Evolutionary conservation across 92 coral and sea anemone genomes (phyloP), one percentile per base, ranked within the genome.

Genomic region (Parazoanthus darwini): DNA sequence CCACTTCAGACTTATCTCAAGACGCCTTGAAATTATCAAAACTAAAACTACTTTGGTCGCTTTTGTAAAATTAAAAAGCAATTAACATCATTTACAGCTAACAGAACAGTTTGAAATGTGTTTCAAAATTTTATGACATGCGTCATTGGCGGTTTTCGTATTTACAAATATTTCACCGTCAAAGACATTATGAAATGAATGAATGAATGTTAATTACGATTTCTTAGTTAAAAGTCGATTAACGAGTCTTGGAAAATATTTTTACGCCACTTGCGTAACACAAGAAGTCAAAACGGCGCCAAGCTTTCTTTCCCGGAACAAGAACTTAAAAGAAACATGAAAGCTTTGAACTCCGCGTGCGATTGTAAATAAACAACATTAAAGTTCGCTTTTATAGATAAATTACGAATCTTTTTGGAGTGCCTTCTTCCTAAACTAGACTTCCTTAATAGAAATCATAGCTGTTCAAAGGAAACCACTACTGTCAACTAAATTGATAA

Each of bases 1-100:
- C 48, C 71, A 39, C 46, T 76, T 76, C 54, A 76, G 43, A 76
- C 65, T 81, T 48, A 82, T 23, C 76, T 82, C 59, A 43, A 38
- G 39, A 39, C 29, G 48, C 86, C 73, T 66, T 44, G 20, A 37
- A 82, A 39, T 67, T 42, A 81, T 65, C 74, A 66, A 82, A 82
- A 82, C 15, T 42, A 29, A 82, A 82, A 82, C 51, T 70, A 50
- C 66, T 82, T 67, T 82, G 75, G 22, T 6, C 18, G 74, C 5
- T 82, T 82, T 65, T 67, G 63, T 23, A 82, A 67, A 65, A 39
- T 82, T 82, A 65, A 65, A 68, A 82, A 82, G 26, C 86, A 38
- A 82, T 82, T 82, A 82, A 38, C 73, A 82, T 67, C 65, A 82
- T 82, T 67, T 43, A 67, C 75, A 79, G 65, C 43, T 48, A 46